Evolutionary conservation across 2,797 vertebrate species (phyloP).

Genomic region (Alouatta caraya): DNA sequence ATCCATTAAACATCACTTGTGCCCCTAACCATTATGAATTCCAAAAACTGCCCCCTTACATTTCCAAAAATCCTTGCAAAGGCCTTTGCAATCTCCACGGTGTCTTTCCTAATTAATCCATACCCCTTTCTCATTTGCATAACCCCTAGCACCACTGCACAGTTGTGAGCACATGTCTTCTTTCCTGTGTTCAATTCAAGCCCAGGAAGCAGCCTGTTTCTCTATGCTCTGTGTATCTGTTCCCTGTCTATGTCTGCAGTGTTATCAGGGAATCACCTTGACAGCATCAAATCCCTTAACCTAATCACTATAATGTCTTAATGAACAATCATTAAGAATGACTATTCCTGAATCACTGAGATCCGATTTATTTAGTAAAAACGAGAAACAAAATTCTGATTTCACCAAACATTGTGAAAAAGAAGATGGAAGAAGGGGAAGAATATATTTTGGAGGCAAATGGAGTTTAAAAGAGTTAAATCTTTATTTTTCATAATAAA

Average conservation of each 20-base stretch:
- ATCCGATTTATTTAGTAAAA: neutral
- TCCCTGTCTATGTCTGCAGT: neutral
- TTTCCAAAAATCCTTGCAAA: neutral
- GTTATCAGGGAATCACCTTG: neutral
- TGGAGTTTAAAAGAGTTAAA: neutral
- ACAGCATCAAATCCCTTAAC: neutral
- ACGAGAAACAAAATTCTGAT: conserved; percentile 26
- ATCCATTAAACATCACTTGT: neutral
- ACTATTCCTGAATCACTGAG: neutral
- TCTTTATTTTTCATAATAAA: conserved; percentile 23
- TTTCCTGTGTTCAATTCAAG: neutral
- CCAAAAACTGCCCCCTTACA: neutral
- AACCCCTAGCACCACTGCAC: neutral
- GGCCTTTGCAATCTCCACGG: neutral
- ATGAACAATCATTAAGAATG: neutral
- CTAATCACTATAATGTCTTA: neutral
- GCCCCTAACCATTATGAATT: neutral
- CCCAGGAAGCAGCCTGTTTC: neutral
- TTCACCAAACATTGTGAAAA: neutral
- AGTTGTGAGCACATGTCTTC: neutral
- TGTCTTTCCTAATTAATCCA: neutral
- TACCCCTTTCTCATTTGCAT: neutral
- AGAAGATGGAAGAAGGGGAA: neutral
- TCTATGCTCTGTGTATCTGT: neutral
- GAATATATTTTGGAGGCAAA: neutral